Evolutionary conservation across 1,140 invertebrate genomes (phyloP), one percentile per base, ranked within the genome.

Genomic region (Hestina assimilis): DNA sequence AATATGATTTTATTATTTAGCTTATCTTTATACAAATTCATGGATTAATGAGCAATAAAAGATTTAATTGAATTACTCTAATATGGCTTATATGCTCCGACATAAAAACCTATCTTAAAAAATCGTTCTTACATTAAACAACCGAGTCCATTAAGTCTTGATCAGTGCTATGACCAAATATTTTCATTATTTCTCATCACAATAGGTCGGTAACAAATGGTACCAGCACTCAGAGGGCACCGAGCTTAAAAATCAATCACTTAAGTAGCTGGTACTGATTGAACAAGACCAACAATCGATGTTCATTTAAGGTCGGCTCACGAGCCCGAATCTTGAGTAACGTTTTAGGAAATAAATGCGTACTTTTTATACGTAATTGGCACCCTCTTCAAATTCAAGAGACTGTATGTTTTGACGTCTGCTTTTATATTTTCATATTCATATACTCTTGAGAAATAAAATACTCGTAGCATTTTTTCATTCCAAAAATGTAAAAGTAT

Each of bases 161-260:
- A 40, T n/a, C 28, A 31, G 50, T 38, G 21, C 24, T n/a, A 31
- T 21, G 45, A 31, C 46, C 55, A 51, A 48, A 48, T 48, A 47
- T 31, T 57, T 57, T 14, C 35, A 21, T 57, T 42, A 38, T 29
- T 48, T 20, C 23, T 29, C 26, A 24, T 33, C 15, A 42, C 35
- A 48, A 48, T 23, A 48, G 45, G 45, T 29, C 20, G 26, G 48
- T 46, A 59, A 59, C 48, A 59, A 59, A 53, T 53, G 50, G 57
- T 59, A 21, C 57, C 57, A 59, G 48, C 23, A 42, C 42, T 41
- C 42, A 41, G 20, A 28, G 42, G 57, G 57, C 41, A 51, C 57
- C 17, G 50, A 47, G 17, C 53, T 47, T 53, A 47, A 59, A 59
- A 59, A 59, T 59, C 57, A 59, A 59, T 59, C 57, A 59, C 57